Evolutionary conservation across 1,140 invertebrate genomes (phyloP).

Genomic region (Drosophila hydei): DNA sequence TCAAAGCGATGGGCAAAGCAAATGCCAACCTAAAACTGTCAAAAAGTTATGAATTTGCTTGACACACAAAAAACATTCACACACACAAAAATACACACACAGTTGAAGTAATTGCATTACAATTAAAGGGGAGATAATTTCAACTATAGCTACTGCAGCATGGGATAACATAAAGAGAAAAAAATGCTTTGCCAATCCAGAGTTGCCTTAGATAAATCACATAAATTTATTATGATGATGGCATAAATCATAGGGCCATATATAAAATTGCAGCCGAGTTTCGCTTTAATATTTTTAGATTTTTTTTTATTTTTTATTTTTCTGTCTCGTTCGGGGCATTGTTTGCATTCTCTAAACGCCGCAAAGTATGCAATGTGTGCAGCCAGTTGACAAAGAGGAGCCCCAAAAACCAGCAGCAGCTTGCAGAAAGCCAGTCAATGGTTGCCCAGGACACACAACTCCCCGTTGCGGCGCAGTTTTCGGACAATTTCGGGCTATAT

Average conservation of each 20-base stretch:
- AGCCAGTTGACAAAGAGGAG: slow-evolving; percentile 47
- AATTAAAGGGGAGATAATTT: slow-evolving; percentile 43
- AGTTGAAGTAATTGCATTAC: slow-evolving; percentile 18
- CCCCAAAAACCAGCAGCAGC: not conserved
- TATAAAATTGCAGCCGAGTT: slow-evolving; percentile 65
- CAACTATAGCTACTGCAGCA: slow-evolving; percentile 46
- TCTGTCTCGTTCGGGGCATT: not conserved
- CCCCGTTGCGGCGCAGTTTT: slow-evolving; percentile 71
- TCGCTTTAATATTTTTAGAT: not conserved
- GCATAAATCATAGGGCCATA: slow-evolving; percentile 76
- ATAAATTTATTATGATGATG: slow-evolving; percentile 83
- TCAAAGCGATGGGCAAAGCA: slow-evolving; percentile 8
- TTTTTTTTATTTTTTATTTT: slow-evolving; percentile 42
- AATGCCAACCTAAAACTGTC: slow-evolving; percentile 28
- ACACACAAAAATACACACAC: not conserved
- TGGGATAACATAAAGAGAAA: not conserved
- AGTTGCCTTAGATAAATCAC: slow-evolving; percentile 75
- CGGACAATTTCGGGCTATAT: slow-evolving; percentile 50
- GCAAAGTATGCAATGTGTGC: slow-evolving; percentile 73
- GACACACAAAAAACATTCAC: slow-evolving; percentile 2
- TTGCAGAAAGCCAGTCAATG: slow-evolving; percentile 52
- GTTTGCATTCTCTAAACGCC: slow-evolving; percentile 58
- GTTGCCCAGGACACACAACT: slow-evolving; percentile 48
- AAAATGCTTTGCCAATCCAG: slow-evolving; percentile 14
- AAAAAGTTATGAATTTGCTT: slow-evolving; percentile 25